A percentile compares a stretch with the other conserved stretches of the same genome.
These are phyloP conservation scores for Synanceia verrucosa DNA, from an alignment of 2,797 vertebrate species.

Conservation along the genomic window DNA sequence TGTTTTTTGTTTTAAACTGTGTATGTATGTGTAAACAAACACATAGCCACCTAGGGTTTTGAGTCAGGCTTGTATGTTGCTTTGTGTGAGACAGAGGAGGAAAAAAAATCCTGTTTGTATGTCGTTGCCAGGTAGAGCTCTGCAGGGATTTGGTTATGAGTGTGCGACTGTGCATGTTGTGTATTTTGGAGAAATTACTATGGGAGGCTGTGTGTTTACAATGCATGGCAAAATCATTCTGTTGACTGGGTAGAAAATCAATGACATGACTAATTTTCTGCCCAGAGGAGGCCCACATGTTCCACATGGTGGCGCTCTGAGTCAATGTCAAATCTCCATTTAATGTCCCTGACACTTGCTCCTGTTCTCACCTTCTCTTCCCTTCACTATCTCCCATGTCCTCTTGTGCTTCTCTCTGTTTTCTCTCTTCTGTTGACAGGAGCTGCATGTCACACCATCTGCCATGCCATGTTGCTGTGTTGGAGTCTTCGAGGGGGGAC, in stretches of 20 bases:
- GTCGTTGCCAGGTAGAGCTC: constrained; percentile 68
- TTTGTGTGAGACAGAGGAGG: constrained; percentile 35
- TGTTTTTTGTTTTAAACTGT: neutral
- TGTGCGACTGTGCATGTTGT: constrained; percentile 36
- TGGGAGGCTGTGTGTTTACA: constrained; percentile 66
- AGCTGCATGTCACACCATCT: constrained; percentile 79
- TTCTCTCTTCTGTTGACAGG: constrained; percentile 68
- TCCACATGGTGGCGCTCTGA: constrained; percentile 80
- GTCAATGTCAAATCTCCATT: constrained; percentile 53
- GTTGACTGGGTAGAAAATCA: constrained; percentile 78
- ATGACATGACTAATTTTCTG: constrained; percentile 52
- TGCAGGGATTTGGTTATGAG: constrained; percentile 53
- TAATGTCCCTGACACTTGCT: constrained; percentile 44
- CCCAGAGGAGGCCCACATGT: constrained; percentile 4
- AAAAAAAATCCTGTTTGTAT: constrained; percentile 45
- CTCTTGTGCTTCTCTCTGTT: constrained; percentile 55
- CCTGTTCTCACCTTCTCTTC: constrained; percentile 62
- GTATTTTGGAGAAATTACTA: constrained; percentile 63
- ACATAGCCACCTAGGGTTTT: neutral
- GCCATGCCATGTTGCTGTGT: constrained; percentile 65
- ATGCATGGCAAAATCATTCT: constrained; percentile 71
- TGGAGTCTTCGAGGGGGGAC: constrained; percentile 36
- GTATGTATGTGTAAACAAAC: constrained; percentile 3
- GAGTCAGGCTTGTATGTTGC: constrained; percentile 39
- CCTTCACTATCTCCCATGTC: constrained; percentile 51